Evolutionary conservation across 2,113 vertebrate genomes (phyloP).

Genomic region (Protobothrops flavoviridis): DNA sequence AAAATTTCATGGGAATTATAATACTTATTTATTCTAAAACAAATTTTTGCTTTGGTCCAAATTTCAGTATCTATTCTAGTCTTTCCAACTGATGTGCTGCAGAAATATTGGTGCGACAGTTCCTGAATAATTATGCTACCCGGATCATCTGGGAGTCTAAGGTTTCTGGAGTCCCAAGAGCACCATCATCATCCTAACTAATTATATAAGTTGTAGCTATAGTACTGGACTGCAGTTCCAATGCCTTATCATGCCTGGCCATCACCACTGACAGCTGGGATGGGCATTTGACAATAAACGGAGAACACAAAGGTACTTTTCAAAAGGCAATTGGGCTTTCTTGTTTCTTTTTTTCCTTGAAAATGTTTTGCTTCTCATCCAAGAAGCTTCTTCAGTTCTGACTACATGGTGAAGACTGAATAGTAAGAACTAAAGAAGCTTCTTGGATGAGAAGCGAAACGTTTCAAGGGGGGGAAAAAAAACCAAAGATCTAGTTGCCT

Average conservation of each 20-base stretch:
- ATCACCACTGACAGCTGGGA: neutral
- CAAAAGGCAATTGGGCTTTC: no score
- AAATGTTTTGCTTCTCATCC: no score
- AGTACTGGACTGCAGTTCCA: neutral
- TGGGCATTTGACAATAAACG: neutral
- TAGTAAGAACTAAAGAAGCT: no score
- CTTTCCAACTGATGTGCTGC: neutral
- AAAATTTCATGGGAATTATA: neutral
- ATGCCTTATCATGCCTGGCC: neutral
- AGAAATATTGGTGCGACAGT: neutral
- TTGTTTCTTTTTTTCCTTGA: no score
- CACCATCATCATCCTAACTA: neutral
- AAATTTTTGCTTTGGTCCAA: neutral
- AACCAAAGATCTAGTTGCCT: no score
- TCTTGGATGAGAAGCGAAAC: no score
- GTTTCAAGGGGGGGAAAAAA: no score
- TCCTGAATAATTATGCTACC: neutral
- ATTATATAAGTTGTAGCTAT: neutral
- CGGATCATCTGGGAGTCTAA: neutral
- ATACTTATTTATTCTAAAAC: neutral
- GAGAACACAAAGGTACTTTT: no score
- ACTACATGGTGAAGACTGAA: no score
- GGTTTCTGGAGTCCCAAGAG: neutral
- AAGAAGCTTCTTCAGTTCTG: no score
- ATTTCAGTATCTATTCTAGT: neutral